Evolutionary conservation across 35 echinoderm and acorn worm species (phyloP), one percentile per base, ranked within the genome.

Genomic region (Ophioderma brevispina): DNA sequence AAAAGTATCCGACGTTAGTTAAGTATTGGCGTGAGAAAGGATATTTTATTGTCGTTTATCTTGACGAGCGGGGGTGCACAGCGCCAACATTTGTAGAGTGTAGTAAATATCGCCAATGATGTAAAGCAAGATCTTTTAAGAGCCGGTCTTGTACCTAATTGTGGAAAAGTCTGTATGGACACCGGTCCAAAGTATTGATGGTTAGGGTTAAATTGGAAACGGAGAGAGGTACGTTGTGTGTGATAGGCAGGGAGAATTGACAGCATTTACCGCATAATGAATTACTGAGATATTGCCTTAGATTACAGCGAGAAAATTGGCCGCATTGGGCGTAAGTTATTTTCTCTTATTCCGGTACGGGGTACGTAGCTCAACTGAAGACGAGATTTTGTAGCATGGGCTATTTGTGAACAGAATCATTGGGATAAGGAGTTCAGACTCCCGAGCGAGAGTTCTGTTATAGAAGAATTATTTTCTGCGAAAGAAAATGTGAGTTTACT

Each of bases 31-130:
- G n/a, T n/a, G n/a, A n/a, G n/a, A n/a, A n/a, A n/a, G n/a, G n/a
- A n/a, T n/a, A n/a, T n/a, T n/a, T n/a, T n/a, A n/a, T n/a, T n/a
- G n/a, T n/a, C n/a, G n/a, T n/a, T n/a, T n/a, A n/a, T n/a, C n/a
- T n/a, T n/a, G 85, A 87, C 33, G 85, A 87, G 76, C 64, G 85
- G 25, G 41, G 59, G 59, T 18, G 59, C 3, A 6, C 1, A 70
- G 59, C 59, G 15, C 23, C 59, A 70, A 36, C 56, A 23, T 34
- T 55, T 14, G 33, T 0, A 33, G 33, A 56, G 13, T 32, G 42
- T 36, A 15, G 11, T 42, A 5, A 55, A 21, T 14, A 85, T 85
- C 31, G 4, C 42, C 19, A 35, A 15, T 14, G 31, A 85, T 10
- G n/a, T 87, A 30, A 76, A 32, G 35, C 0, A 1, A 13, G 82